phyloP scores from a whole-genome alignment of 2,888 invertebrate genomes.

The Eremobia ochroleuca region DNA sequence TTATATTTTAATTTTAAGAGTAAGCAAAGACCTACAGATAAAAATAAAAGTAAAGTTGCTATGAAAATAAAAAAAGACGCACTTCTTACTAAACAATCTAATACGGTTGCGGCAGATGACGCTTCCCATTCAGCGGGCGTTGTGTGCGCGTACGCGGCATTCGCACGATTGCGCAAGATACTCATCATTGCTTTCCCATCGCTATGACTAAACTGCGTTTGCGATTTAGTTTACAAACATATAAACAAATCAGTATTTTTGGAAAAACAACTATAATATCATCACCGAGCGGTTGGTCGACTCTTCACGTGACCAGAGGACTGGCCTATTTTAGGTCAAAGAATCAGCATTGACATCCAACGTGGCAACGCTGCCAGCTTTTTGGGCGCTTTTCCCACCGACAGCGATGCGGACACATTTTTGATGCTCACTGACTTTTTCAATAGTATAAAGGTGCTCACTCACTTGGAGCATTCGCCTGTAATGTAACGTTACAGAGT shows the following conservation, averaged over 20 bases:
- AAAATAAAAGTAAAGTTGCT: slow-evolving; percentile 25
- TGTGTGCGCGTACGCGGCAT: slow-evolving; percentile 49
- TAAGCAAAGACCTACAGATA: not conserved
- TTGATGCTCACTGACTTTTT: not conserved
- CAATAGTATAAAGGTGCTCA: too few relatives aligned
- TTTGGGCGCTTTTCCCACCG: too few relatives aligned
- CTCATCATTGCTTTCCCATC: slow-evolving; percentile 69
- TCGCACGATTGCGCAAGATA: slow-evolving; percentile 66
- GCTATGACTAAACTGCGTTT: slow-evolving; percentile 35
- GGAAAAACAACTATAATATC: not conserved
- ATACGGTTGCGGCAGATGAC: slow-evolving; percentile 46
- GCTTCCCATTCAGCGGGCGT: slow-evolving; percentile 53
- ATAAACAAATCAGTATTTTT: not conserved
- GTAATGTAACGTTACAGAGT: too few relatives aligned
- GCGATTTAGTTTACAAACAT: not conserved
- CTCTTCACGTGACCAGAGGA: too few relatives aligned
- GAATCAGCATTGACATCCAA: too few relatives aligned
- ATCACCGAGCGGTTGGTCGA: too few relatives aligned
- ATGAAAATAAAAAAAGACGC: slow-evolving; percentile 41
- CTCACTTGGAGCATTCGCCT: too few relatives aligned
- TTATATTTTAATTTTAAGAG: not conserved
- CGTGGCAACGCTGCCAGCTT: too few relatives aligned
- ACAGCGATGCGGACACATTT: too few relatives aligned
- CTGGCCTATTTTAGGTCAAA: too few relatives aligned
- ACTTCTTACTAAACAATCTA: slow-evolving; percentile 44